Base-by-base conservation (phyloP, 2,113 vertebrate genomes). In the Phylloscopus whistleri region DNA sequence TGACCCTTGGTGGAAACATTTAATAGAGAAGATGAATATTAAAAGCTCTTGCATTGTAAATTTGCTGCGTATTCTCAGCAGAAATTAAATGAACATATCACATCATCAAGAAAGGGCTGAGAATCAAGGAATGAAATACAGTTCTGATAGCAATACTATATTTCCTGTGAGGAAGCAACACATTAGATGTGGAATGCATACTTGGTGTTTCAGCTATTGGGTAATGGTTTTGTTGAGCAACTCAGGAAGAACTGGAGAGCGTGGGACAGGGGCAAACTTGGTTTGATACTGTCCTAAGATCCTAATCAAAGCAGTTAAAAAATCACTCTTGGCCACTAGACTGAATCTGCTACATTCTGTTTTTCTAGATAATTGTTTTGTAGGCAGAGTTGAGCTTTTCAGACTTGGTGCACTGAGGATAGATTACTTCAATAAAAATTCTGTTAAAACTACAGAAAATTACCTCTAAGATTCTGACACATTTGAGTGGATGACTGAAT, bases 351-450 rank as follows among this genome's bases (percentile, higher is more conserved):
- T 84, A 35, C 33, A 6, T 89, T 97, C 28, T 88, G 46, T 66
- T 94, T 92, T 95, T 78, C 77, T 74, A 51, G 48, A 70, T 33
- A 89, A 78, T 58, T 70, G 63, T 64, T 93, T 81, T 66, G 21
- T 55, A 82, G 64, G 30, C 20, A 79, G 78, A 90, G 20, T 24
- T 93, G 63, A 83, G 48, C 48, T 95, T 43, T 94, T 94, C 56
- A 62, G 7, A 77, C 56, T 39, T 95, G 41, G 94, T 94, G 67
- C 48, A 73, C 16, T 66, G 62, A 93, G 64, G 59, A 96, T 51
- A 94, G 95, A 96, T 87, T 87, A 33, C 58, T 79, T 91, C 74
- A 91, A 31, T 96, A 90, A 95, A 96, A 93, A 87, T 87, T 94
- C 49, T 94, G 12, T 87, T 95, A 92, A 76, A 90, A 49, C 39